A percentile compares a stretch with the other conserved stretches of the same genome.
Evolutionary conservation across 2,113 vertebrate species (phyloP).

Genomic region (Chroicocephalus ridibundus): DNA sequence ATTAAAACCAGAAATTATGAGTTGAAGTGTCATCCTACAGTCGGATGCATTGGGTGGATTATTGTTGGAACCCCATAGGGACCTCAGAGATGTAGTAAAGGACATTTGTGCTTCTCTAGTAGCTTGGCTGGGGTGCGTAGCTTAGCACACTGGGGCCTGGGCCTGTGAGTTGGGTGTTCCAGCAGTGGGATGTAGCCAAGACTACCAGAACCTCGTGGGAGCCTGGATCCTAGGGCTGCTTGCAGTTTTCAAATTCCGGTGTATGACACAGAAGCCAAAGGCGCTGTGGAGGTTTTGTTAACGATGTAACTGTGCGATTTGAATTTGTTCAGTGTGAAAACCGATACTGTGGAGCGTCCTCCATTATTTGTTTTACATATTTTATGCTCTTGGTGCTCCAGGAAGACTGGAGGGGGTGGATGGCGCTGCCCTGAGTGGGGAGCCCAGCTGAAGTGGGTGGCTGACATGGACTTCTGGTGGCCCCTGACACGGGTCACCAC

Average conservation of each 20-base stretch:
- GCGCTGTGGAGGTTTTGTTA: background rate
- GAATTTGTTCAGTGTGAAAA: background rate
- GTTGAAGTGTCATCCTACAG: background rate
- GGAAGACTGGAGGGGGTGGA: background rate
- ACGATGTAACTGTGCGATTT: background rate
- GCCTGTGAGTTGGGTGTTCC: background rate
- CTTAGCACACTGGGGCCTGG: background rate
- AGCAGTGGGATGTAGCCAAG: background rate
- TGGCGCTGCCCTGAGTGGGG: background rate
- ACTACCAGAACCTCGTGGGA: background rate
- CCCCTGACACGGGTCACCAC: fast-evolving
- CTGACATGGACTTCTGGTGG: background rate
- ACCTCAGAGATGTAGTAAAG: background rate
- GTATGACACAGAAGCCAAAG: background rate
- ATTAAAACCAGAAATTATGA: background rate
- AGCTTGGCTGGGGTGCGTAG: background rate
- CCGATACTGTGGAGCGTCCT: background rate
- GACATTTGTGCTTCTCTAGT: background rate
- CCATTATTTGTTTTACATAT: background rate
- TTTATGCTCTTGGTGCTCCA: background rate
- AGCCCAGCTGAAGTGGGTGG: background rate
- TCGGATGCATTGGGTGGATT: background rate
- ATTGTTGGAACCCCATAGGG: background rate
- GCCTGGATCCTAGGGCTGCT: background rate
- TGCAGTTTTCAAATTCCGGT: background rate